These are phyloP conservation scores for Chironomus tentans DNA, from an alignment of 2,888 invertebrate species.

Conservation along the genomic window DNA sequence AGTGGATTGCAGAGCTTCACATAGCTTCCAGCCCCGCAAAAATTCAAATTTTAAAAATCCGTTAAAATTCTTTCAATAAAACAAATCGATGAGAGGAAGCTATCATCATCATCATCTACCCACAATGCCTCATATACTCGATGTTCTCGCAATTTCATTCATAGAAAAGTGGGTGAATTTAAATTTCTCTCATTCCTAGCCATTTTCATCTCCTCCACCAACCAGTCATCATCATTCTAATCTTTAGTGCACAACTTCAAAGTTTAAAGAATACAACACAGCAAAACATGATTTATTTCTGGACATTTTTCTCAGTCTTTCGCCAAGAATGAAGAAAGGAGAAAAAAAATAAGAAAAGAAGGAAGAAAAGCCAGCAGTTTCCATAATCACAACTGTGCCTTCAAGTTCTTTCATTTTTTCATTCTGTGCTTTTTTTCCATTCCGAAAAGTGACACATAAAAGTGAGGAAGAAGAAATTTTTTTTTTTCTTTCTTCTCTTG, in stretches of 20 bases:
- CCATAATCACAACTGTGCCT: background rate
- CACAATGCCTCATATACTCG: background rate
- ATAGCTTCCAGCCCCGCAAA: no score
- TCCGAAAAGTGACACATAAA: conserved; percentile 17
- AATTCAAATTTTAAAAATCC: background rate
- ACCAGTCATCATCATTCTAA: background rate
- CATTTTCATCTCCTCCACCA: background rate
- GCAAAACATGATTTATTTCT: conserved; percentile 1
- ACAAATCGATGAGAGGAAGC: no score
- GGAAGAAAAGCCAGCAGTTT: background rate
- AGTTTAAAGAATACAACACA: background rate
- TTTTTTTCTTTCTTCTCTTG: background rate
- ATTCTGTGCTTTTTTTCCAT: background rate
- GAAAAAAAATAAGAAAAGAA: background rate
- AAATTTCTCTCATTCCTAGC: background rate
- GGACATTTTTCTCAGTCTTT: background rate
- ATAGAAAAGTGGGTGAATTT: background rate
- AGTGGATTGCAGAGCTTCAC: no score
- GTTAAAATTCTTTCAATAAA: background rate
- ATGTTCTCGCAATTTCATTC: background rate
- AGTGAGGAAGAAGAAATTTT: background rate
- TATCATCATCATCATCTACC: background rate
- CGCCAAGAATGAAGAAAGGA: background rate
- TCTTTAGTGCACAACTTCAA: background rate
- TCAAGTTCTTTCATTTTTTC: background rate